Evolutionary conservation across 2,888 invertebrate species (phyloP).

Genomic region (Lomographa bimaculata): DNA sequence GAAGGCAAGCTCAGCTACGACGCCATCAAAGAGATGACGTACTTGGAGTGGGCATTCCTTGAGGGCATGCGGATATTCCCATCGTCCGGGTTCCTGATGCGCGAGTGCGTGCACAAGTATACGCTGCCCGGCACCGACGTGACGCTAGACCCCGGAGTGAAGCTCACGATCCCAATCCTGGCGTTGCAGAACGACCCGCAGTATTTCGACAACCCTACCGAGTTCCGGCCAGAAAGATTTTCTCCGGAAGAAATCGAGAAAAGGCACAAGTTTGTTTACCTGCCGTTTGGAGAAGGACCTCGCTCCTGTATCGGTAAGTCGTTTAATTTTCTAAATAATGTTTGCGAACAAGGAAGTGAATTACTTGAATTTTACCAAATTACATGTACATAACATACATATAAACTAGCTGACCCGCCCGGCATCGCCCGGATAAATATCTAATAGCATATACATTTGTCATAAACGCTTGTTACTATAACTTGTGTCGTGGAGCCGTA

Average conservation of each 20-base stretch:
- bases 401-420: no score
- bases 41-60: conserved; percentile 55
- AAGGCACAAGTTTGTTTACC: conserved; percentile 49
- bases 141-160: conserved; percentile 44
- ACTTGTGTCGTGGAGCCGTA: no score
- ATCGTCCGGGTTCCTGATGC: conserved; percentile 44
- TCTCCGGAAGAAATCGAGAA: conserved; percentile 42
- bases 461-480: no score
- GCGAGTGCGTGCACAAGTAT: conserved; percentile 43
- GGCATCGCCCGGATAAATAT: no score
- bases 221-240: conserved; percentile 59
- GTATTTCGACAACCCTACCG: conserved; percentile 51
- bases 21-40: conserved; percentile 60
- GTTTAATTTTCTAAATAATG: neutral
- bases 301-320: conserved; percentile 62
- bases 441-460: no score
- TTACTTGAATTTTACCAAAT: no score
- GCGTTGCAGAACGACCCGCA: conserved; percentile 56
- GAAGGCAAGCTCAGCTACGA: conserved; percentile 55
- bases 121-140: conserved; percentile 46
- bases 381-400: no score
- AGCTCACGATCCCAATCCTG: conserved; percentile 25
- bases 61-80: conserved; percentile 63
- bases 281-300: conserved; percentile 66
- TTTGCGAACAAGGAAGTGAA: no score